A percentile compares a stretch with the other conserved stretches of the same genome.
Evolutionary conservation across 2,113 vertebrate species (phyloP).

Genomic region (Barbus barbus): DNA sequence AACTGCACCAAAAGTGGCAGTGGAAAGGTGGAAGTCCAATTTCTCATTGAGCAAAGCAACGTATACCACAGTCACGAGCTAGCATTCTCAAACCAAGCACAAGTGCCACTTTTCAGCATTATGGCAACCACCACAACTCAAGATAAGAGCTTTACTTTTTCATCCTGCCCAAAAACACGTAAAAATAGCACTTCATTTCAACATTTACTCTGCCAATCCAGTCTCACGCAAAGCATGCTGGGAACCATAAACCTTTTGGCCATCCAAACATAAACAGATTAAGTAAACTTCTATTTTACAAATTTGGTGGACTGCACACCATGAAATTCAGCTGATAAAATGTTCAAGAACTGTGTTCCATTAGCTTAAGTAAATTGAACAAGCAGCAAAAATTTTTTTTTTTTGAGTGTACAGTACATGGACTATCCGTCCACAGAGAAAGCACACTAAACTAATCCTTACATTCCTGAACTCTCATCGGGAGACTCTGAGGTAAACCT

Average conservation of each 20-base stretch:
- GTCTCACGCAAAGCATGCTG: not conserved
- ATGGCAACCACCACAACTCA: not conserved
- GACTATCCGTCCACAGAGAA: not conserved
- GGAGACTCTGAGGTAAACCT: constrained; percentile 22
- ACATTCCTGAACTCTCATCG: constrained; percentile 10
- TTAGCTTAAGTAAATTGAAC: not conserved
- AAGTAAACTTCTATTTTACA: not conserved
- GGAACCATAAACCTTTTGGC: not conserved
- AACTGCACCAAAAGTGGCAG: not conserved
- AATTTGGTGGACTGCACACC: not conserved
- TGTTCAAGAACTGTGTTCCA: not conserved
- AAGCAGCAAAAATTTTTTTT: not conserved
- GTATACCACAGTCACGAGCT: not conserved
- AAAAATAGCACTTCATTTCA: not conserved
- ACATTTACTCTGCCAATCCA: not conserved
- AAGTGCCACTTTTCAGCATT: not conserved
- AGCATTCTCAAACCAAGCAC: not conserved
- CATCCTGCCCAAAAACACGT: not conserved
- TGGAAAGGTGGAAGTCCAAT: not conserved
- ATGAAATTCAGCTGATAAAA: not conserved
- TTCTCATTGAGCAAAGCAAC: not conserved
- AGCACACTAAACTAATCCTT: not conserved
- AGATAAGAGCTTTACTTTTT: not conserved
- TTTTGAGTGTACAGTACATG: not conserved
- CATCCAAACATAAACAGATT: not conserved